Evolutionary conservation across 2,113 vertebrate species (phyloP).

Genomic region (Cavia aperea): DNA sequence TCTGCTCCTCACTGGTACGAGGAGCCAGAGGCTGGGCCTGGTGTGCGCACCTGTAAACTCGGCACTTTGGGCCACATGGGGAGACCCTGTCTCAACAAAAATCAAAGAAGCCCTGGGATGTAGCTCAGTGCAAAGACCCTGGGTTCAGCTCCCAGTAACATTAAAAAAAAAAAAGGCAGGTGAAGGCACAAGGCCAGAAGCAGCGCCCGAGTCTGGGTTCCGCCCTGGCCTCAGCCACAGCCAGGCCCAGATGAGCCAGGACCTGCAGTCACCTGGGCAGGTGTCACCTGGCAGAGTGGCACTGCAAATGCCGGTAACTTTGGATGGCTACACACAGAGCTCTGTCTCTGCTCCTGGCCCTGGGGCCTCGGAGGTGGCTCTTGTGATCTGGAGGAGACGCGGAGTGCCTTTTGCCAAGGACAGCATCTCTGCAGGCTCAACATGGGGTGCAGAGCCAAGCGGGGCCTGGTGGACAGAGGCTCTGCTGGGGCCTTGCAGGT

Average conservation of each 20-base stretch:
- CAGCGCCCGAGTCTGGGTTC: neutral
- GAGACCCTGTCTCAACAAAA: neutral
- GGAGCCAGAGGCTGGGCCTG: neutral
- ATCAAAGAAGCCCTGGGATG: neutral
- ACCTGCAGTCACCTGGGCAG: too few species aligned
- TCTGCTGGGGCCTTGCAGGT: neutral
- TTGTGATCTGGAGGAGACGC: fast-evolving
- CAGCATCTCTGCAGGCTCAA: neutral
- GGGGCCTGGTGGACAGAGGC: neutral
- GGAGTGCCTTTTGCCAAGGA: too few species aligned
- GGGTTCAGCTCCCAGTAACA: neutral
- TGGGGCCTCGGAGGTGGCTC: fast-evolving
- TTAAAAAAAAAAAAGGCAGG: neutral
- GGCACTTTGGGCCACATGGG: neutral
- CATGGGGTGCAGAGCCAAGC: neutral
- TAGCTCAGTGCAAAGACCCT: neutral
- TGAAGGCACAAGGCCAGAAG: neutral
- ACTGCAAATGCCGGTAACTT: fast-evolving
- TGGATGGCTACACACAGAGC: fast-evolving
- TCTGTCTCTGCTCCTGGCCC: fast-evolving
- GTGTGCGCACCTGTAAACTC: neutral
- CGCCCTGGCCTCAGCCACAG: too few species aligned
- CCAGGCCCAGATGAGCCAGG: too few species aligned
- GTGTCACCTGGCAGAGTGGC: fast-evolving
- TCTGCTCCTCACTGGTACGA: neutral